Evolutionary conservation across 2,888 invertebrate genomes (phyloP).

Genomic region (Cryptus viduatorius): DNA sequence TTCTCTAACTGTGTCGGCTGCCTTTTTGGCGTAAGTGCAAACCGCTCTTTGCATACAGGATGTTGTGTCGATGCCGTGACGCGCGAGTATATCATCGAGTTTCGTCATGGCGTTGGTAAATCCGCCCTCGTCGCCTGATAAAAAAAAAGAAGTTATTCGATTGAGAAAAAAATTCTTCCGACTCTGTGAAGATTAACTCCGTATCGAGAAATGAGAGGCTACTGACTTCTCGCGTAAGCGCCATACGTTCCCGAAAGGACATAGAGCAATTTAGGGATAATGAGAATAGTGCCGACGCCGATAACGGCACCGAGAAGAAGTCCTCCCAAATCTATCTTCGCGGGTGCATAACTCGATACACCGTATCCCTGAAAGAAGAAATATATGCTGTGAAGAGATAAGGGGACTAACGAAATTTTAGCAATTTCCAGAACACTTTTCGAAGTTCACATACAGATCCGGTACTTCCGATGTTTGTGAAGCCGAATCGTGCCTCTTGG

Average conservation of each 20-base stretch:
- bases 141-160: neutral
- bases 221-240: conserved; percentile 90
- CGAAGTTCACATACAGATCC: conserved; percentile 77
- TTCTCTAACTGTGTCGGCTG: conserved; percentile 83
- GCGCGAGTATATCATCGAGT: conserved; percentile 86
- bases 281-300: conserved; percentile 92
- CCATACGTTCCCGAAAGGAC: conserved; percentile 90
- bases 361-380: conserved; percentile 80
- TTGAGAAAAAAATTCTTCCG: neutral
- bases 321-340: conserved; percentile 93
- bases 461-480: conserved; percentile 82
- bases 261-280: conserved; percentile 92
- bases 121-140: conserved; percentile 87
- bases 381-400: neutral
- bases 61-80: conserved; percentile 87
- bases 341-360: conserved; percentile 89
- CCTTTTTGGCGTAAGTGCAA: conserved; percentile 90
- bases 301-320: conserved; percentile 92
- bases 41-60: conserved; percentile 88
- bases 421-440: neutral
- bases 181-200: neutral
- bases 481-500: conserved; percentile 84
- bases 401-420: neutral
- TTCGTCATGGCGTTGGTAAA: conserved; percentile 87
- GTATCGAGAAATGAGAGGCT: conserved; percentile 24